Base-by-base conservation (phyloP, 2,888 invertebrate genomes). In the Cantharis rufa region DNA sequence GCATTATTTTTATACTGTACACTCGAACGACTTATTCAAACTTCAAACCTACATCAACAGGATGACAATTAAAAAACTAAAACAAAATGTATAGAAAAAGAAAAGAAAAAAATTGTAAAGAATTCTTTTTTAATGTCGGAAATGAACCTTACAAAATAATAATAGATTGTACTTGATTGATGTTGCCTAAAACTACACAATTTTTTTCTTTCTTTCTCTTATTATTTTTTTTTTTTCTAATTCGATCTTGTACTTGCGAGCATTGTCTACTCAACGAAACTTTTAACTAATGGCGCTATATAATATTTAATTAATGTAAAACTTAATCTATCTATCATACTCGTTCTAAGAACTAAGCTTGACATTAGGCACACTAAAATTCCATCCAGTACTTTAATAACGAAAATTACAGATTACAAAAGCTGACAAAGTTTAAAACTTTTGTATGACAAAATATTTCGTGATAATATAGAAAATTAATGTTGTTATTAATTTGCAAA, bases 81-180 rank as follows among this genome's bases (percentile, higher is more conserved):
- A 66, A 66, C 64, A 66, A 66, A 66, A 24, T 21, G 10, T 48
- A 48, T 48, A 18, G 15, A 66, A 66, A 66, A n/a, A 66, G 13
- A 66, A 66, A 66, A 71, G 71, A 75, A 70, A 70, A 70, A 32
- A 64, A 69, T 68, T 75, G 75, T 75, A 70, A 70, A 71, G 75
- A 70, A 71, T 71, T 66, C 70, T 75, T 15, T 64, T 74, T 62
- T 70, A 24, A 66, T 70, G 74, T 77, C 80, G 81, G 81, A 81
- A 81, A 81, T 79, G 81, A 78, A 75, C 61, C 64, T 77, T 79
- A 74, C 71, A 69, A 78, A 78, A 81, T 78, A 81, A 81, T 81
- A 81, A 81, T 80, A 79, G 79, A 78, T 75, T 73, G 69, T 70
- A 76, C 76, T 79, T 81, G 81, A 81, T 81, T 75, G 78, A 81